Evolutionary conservation across 2,888 invertebrate species (phyloP).

Genomic region (Oscheius sp.): DNA sequence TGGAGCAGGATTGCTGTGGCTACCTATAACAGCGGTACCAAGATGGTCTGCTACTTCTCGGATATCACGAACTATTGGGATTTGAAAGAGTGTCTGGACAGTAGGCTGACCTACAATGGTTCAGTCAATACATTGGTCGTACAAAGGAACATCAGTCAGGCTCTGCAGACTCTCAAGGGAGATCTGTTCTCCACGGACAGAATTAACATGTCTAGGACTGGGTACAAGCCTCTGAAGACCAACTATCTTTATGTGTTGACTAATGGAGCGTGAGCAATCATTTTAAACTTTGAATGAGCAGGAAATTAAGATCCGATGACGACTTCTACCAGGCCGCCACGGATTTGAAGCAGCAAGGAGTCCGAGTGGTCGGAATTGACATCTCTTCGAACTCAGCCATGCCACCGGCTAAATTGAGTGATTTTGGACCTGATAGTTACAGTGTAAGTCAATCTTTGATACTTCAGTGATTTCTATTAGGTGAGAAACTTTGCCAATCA

Average conservation of each 20-base stretch:
- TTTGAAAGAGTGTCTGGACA: constrained; percentile 40
- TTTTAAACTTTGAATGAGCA: not conserved
- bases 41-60: constrained; percentile 42
- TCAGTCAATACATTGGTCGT: not conserved
- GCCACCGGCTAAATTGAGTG: constrained; percentile 30
- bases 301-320: constrained; percentile 9
- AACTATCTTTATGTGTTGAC: constrained; percentile 48
- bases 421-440: constrained; percentile 42
- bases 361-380: constrained; percentile 45
- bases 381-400: constrained; percentile 38
- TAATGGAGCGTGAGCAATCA: constrained; percentile 39
- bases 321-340: constrained; percentile 22
- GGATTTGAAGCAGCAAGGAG: constrained; percentile 39
- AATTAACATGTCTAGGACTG: constrained; percentile 26
- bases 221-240: constrained; percentile 45
- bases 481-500: too few relatives aligned
- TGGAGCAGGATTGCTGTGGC: constrained; percentile 46
- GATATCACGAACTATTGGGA: constrained; percentile 47
- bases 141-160: constrained; percentile 20
- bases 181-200: not conserved
- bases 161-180: not conserved
- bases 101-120: not conserved
- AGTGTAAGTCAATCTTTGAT: constrained; percentile 22
- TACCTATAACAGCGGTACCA: constrained; percentile 44
- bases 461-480: too few relatives aligned